Evolutionary conservation across 1,140 invertebrate genomes (phyloP).

Genomic region (Meloidogyne floridensis): DNA sequence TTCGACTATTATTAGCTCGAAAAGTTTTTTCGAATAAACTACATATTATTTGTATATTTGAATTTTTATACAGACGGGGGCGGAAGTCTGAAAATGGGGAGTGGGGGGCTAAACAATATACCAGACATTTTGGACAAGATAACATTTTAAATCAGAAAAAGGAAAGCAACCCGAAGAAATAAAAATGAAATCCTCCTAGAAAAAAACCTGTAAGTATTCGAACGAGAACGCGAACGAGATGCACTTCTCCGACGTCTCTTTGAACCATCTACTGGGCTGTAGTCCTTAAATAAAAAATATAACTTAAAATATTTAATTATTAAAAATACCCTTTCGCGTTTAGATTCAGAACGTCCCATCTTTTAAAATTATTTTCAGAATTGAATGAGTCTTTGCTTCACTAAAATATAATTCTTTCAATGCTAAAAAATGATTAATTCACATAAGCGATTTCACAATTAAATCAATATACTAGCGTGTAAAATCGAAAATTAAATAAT

Average conservation of each 20-base stretch:
- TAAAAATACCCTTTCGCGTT: constrained; percentile 17
- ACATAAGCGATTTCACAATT: neutral
- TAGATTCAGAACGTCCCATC: constrained; percentile 23
- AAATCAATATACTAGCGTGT: neutral
- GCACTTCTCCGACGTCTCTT: constrained; percentile 13
- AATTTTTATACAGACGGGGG: no score
- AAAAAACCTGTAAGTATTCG: constrained; percentile 25
- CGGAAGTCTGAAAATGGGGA: no score
- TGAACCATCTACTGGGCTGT: constrained; percentile 1
- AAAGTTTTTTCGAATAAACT: no score
- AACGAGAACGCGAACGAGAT: constrained; percentile 23
- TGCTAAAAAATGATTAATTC: neutral
- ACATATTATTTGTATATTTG: no score
- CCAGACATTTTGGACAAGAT: no score
- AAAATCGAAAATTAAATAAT: neutral
- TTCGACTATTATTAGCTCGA: no score
- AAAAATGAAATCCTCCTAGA: neutral
- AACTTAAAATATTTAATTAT: constrained; percentile 4
- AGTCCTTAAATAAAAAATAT: constrained; percentile 12
- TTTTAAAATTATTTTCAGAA: neutral
- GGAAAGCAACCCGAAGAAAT: neutral
- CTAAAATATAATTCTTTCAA: neutral
- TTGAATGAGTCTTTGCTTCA: neutral
- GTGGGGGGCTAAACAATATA: no score
- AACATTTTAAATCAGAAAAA: no score